A percentile compares a stretch with the other conserved stretches of the same genome.
Conservation (phyloP, 2,113 vertebrate genomes). For the Periophthalmus modestus region DNA sequence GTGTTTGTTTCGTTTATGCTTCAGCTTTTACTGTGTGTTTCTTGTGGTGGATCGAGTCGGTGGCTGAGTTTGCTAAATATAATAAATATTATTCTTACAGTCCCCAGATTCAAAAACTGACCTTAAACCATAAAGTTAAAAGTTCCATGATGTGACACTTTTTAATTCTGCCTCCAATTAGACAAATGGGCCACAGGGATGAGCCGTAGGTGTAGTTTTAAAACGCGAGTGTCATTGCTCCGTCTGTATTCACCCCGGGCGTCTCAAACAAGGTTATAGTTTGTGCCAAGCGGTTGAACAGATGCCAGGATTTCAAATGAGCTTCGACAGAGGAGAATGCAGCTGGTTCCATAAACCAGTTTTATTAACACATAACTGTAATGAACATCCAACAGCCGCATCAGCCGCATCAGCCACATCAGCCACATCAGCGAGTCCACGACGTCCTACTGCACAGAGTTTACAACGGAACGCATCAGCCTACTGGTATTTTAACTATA, state of each 20-base stretch:
- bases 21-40: not conserved
- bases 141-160: not conserved
- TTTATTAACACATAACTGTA: conserved; percentile 6
- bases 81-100: not conserved
- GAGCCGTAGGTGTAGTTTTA: conserved; percentile 33
- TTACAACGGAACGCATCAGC: not conserved
- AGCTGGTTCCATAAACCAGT: conserved; percentile 11
- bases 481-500: not conserved
- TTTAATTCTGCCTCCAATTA: conserved; percentile 1
- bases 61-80: too few species aligned
- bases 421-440: conserved; percentile 16
- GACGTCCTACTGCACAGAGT: conserved; percentile 14
- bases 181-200: not conserved
- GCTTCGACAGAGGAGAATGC: conserved; percentile 61
- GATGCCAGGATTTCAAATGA: conserved; percentile 60
- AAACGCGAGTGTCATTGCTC: conserved; percentile 51
- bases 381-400: conserved; percentile 7
- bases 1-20: not conserved
- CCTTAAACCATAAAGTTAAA: not conserved
- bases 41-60: not conserved
- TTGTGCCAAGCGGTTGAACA: conserved; percentile 61
- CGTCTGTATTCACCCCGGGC: conserved; percentile 55
- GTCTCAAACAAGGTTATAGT: conserved; percentile 68
- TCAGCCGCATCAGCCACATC: too few species aligned
- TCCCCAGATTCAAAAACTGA: not conserved